Base-by-base conservation (phyloP, 1,140 invertebrate species). In the Hylyphantes graminicola region DNA sequence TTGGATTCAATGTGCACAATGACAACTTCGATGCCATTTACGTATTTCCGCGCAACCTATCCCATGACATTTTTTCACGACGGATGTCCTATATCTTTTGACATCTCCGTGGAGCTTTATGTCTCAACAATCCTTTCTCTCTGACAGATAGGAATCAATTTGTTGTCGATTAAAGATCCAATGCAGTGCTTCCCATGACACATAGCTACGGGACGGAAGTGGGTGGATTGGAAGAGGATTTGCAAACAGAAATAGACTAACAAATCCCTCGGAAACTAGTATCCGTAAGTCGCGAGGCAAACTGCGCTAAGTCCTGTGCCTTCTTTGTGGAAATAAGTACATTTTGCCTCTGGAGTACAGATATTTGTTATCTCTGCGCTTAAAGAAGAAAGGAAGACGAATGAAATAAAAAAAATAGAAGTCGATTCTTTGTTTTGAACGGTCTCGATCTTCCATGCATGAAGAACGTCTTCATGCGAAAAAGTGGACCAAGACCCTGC, bases 381-480 rank as follows among this genome's bases (percentile, higher is more conserved):
- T 5, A 35, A 35, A 35, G 35, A 51, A 17, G 50, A 53, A 51
- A n/a, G 9, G 17, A 19, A 65, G 63, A 65, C 35, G 35, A 65
- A 35, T 65, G 67, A 51, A 70, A 51, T 10, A 53, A 68, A 53
- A 70, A 70, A 13, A 7, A 8, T 8, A 70, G 50, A 35, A 35
- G 35, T 35, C 35, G 35, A 35, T 35, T 35, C 50, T 53, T 17
- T 51, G 54, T 51, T 53, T 70, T 48, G 68, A 70, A 70, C 54
- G 68, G 21, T 17, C 54, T 19, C 19, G 54, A 70, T 70, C 68
- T 51, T 48, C 12, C 68, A 70, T 53, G 50, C 68, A 51, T 70
- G 35, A 19, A 70, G 68, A 70, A 53, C 68, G 51, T 54, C 21
- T 70, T 70, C 50, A 70, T 70, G 68, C 68, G 68, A 70, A 70